Evolutionary conservation across 2,797 vertebrate genomes (phyloP).

Genomic region (Sorex maritimensis): DNA sequence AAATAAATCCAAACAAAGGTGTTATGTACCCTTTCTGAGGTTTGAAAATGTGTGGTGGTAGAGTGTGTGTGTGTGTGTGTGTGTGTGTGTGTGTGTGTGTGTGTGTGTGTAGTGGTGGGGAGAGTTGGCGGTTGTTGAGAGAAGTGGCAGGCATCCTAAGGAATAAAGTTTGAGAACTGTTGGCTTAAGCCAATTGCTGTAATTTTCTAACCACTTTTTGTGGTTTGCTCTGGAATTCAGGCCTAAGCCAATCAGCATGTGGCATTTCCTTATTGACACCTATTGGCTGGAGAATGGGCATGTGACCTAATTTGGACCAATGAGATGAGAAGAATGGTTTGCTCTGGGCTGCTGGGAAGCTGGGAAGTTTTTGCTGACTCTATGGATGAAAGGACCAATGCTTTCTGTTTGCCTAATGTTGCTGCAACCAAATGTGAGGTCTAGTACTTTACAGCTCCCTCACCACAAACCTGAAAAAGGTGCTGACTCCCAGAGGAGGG

Average conservation of each 20-base stretch:
- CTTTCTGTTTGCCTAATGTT: not conserved
- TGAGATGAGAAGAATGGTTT: not conserved
- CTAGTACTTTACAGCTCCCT: not conserved
- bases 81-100: too few relatives aligned
- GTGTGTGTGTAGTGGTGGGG: too few relatives aligned
- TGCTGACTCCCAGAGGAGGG: not conserved
- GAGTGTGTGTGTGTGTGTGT: too few relatives aligned
- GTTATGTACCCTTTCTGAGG: not conserved
- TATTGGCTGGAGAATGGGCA: conserved; percentile 15
- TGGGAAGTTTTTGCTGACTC: not conserved
- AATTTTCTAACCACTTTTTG: not conserved
- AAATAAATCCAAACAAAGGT: not conserved
- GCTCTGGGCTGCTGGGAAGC: not conserved
- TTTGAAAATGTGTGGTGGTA: not conserved
- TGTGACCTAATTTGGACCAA: conserved; percentile 30
- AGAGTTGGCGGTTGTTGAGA: too few relatives aligned
- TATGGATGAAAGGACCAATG: accelerated
- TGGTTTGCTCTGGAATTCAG: conserved; percentile 15
- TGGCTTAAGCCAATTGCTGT: not conserved
- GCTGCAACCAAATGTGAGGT: not conserved
- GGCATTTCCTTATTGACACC: not conserved
- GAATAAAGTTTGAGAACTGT: not conserved
- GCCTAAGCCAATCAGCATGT: conserved; percentile 17
- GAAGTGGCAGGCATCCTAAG: not conserved
- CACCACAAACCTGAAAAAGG: not conserved